These are phyloP conservation scores for Dysmachus trigonus DNA, from an alignment of 2,888 invertebrate species.

Conservation along the genomic window DNA sequence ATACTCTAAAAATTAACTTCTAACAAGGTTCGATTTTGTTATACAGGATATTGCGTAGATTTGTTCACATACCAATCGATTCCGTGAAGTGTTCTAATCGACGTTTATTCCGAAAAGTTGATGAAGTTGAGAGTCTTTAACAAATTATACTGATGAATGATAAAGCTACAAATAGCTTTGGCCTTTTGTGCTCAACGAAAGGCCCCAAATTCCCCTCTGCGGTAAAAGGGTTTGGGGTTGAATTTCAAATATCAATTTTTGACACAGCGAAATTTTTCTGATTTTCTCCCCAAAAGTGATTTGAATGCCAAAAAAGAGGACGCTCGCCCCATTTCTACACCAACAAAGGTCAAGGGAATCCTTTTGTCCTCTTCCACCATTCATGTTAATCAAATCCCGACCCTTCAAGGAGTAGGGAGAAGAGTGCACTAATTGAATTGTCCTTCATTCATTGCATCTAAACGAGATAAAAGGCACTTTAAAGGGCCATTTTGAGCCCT, in stretches of 20 bases:
- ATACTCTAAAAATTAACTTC: no score
- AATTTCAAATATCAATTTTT: neutral
- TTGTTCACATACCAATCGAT: no score
- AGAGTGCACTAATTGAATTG: neutral
- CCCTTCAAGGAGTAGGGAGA: neutral
- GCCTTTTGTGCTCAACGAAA: neutral
- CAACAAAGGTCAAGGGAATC: neutral
- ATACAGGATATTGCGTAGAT: no score
- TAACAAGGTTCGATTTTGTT: no score
- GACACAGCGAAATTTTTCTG: neutral
- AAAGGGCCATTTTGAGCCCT: neutral
- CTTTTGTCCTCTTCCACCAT: neutral
- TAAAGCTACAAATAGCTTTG: neutral
- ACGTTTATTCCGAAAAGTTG: no score
- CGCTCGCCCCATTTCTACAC: neutral
- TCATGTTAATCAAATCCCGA: neutral
- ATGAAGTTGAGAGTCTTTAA: no score
- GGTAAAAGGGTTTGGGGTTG: neutral
- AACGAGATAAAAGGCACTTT: neutral
- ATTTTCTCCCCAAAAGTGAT: neutral
- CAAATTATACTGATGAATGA: no score
- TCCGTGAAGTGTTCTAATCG: no score
- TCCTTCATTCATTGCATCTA: neutral
- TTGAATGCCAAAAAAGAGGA: neutral
- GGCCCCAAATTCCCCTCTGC: neutral